Conservation (phyloP, 2,888 invertebrate genomes). For the Drosophila lacicola region DNA sequence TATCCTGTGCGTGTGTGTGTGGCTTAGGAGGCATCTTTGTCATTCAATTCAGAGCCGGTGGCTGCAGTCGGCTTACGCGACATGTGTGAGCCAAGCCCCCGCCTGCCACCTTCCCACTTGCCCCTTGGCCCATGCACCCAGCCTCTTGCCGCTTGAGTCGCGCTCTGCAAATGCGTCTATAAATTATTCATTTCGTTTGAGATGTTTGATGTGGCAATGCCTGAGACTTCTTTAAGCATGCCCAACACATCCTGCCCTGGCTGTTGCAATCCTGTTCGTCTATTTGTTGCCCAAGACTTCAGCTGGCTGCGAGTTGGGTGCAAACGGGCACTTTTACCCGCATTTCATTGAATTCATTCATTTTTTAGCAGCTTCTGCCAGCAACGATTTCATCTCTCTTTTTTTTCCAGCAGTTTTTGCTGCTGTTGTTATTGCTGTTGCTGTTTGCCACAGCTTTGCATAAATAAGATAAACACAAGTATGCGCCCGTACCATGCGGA, state of each 20-base stretch:
- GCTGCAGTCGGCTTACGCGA: conserved; percentile 64
- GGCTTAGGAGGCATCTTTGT: conserved; percentile 31
- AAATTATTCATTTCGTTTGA: conserved; percentile 82
- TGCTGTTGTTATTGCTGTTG: conserved; percentile 32
- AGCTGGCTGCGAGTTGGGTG: conserved; percentile 22
- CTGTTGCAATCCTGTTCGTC: conserved; percentile 12
- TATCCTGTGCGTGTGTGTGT: conserved; percentile 11
- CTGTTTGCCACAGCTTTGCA: conserved; percentile 76
- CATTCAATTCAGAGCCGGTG: conserved; percentile 22
- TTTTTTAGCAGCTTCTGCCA: conserved; percentile 65
- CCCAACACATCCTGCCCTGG: conserved; percentile 30
- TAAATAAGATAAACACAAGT: conserved; percentile 80
- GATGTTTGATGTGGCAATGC: conserved; percentile 76
- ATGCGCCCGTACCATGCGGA: conserved; percentile 39
- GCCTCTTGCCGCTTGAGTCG: background rate
- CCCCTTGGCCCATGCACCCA: background rate
- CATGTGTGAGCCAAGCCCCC: conserved; percentile 21
- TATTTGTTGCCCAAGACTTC: background rate
- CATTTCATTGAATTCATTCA: conserved; percentile 80
- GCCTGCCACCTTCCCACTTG: background rate
- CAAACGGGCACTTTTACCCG: conserved; percentile 49
- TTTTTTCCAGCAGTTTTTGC: conserved; percentile 14
- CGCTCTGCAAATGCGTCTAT: conserved; percentile 70
- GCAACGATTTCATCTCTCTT: conserved; percentile 17
- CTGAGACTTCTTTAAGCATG: conserved; percentile 56